Evolutionary conservation across 2,888 invertebrate species (phyloP), one percentile per base, ranked within the genome.

Genomic region (Hemithea aestivaria): DNA sequence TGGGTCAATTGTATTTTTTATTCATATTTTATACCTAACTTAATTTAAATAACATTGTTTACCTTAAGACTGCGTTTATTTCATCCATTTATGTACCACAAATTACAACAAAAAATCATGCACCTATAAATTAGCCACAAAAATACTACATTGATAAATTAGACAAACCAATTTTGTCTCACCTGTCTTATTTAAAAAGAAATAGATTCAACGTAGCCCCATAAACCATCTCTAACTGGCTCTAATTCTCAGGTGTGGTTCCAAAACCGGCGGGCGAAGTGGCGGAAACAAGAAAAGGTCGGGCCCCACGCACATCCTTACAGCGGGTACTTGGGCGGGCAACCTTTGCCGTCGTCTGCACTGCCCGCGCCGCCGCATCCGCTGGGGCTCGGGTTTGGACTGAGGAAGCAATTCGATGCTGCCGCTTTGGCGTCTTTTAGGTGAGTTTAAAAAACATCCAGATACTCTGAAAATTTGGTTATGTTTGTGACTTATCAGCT

Each of bases 251-350:
- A 96, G 96, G 96, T 96, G 9, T 96, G 96, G 96, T 96, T 96
- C 80, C 96, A 96, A 90, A 96, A 96, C 76, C 90, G 96, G 16
- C 90, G 96, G 8, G 96, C 96, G 34, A 96, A 96, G 79, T 96
- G 96, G 96, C 90, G 96, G 20, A 96, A 96, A 67, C 96, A 96
- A 66, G 96, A 96, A 77, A 96, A 96, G 87, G 96, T 96, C 47
- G 96, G 96, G 10, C 96, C 96, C 0, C 94, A 95, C 73, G 95
- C 92, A 3, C 96, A 96, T 71, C 96, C 96, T 0, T 96, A 96
- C 88, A 94, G 93, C 73, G 95, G 95, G 1, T 96, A 94, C 73
- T 71, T 94, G 50, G 89, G 91, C 40, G 90, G 91, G 30, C 89
- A 89, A 29, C 85, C 91, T 30, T 89, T 90, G 26, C 90, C 91